Conservation (phyloP, 1,140 invertebrate genomes). For the Mylabris phalerata region DNA sequence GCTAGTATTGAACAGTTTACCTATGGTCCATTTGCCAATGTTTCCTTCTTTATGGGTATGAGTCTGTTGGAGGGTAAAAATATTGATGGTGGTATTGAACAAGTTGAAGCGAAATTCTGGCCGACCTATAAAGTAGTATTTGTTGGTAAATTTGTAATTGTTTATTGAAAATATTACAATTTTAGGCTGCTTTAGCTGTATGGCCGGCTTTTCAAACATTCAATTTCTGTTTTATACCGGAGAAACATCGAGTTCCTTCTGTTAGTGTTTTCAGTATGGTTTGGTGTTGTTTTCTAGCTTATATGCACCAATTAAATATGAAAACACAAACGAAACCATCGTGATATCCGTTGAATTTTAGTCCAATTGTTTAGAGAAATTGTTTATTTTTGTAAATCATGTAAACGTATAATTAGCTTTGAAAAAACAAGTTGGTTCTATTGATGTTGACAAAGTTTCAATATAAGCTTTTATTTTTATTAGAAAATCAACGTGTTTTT, state of each 20-base stretch:
- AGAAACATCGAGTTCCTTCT: slow-evolving; percentile 73
- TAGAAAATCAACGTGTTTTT: no score
- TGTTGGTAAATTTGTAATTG: no score
- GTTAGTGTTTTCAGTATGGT: slow-evolving; percentile 74
- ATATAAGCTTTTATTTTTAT: no score
- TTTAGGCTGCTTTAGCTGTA: slow-evolving; percentile 44
- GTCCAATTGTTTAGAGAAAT: no score
- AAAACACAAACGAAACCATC: no score
- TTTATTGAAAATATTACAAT: no score
- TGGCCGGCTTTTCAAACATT: slow-evolving; percentile 79
- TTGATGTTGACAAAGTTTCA: no score
- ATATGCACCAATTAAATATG: slow-evolving; percentile 64
- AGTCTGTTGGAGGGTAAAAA: slow-evolving; percentile 68
- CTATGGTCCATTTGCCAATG: slow-evolving; percentile 72
- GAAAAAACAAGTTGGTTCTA: no score
- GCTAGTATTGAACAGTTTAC: slow-evolving; percentile 73
- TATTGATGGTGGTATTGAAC: slow-evolving; percentile 55
- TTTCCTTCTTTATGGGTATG: slow-evolving; percentile 76
- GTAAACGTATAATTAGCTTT: no score
- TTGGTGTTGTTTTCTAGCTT: slow-evolving; percentile 80
- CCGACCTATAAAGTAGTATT: slow-evolving; percentile 71
- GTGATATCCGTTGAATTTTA: no score
- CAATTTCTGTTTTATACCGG: slow-evolving; percentile 70
- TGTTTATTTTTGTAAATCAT: no score
- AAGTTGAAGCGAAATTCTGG: slow-evolving; percentile 68